Percentiles rank a stretch among this genome's conserved stretches.
Evolutionary conservation across 2,888 invertebrate species (phyloP).

Genomic region (Tigriopus californicus): DNA sequence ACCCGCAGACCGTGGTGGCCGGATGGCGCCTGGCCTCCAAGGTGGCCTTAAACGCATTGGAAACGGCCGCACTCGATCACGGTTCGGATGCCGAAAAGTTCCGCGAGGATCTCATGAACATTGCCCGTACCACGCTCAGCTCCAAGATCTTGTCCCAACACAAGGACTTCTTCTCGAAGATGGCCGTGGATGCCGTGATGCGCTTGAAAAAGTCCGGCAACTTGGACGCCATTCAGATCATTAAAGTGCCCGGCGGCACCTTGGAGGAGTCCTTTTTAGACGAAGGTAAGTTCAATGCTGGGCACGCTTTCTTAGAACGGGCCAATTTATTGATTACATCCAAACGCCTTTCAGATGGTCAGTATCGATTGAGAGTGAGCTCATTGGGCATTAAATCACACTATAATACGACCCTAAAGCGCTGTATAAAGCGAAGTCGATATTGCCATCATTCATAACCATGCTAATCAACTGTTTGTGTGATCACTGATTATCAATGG

Average conservation of each 20-base stretch:
- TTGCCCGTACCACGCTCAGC: constrained; percentile 89
- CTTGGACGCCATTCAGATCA: constrained; percentile 86
- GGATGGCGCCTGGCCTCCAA: constrained; percentile 82
- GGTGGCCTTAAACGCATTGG: constrained; percentile 63
- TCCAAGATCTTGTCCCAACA: constrained; percentile 95
- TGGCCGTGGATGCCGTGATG: constrained; percentile 87
- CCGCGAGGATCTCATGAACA: constrained; percentile 72
- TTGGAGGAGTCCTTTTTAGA: constrained; percentile 90
- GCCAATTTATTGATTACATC: neutral
- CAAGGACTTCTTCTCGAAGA: constrained; percentile 83
- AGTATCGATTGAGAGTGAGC: too few species aligned
- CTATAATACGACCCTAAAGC: too few species aligned
- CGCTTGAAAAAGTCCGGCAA: constrained; percentile 89
- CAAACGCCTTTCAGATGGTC: neutral
- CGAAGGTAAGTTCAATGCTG: constrained; percentile 29
- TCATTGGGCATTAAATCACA: too few species aligned
- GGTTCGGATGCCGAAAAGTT: constrained; percentile 28
- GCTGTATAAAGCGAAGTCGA: too few species aligned
- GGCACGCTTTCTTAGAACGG: neutral
- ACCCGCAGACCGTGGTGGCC: constrained; percentile 90
- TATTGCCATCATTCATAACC: too few species aligned
- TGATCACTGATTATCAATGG: too few species aligned
- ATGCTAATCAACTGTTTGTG: too few species aligned
- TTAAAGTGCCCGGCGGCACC: constrained; percentile 86
- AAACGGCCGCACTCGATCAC: constrained; percentile 59